phyloP scores from a whole-genome alignment of 2,888 invertebrate genomes.

The Cantharis rufa region DNA sequence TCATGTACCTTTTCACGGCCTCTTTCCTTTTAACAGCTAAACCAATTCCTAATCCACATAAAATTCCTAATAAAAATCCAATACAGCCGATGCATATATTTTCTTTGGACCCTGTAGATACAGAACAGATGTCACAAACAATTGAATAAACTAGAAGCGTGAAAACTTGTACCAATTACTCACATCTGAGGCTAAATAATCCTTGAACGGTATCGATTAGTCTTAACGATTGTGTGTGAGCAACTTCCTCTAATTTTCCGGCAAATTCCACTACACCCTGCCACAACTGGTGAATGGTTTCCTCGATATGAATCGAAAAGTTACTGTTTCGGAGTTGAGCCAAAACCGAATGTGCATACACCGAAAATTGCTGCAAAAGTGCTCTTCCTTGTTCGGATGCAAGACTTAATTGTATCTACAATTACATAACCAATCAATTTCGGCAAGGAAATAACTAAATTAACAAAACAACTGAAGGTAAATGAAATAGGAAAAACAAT shows the following conservation, averaged over 20 bases:
- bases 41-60: conserved; percentile 55
- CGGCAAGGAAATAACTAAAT: not conserved
- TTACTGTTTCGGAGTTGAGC: conserved; percentile 42
- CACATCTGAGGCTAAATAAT: not conserved
- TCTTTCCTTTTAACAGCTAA: conserved; percentile 46
- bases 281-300: conserved; percentile 38
- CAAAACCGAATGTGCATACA: conserved; percentile 39
- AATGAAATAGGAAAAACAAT: not conserved
- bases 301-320: conserved; percentile 38
- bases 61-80: conserved; percentile 55
- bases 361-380: conserved; percentile 40
- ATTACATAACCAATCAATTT: conserved; percentile 17
- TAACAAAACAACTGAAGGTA: not conserved
- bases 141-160: conserved; percentile 13
- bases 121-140: not conserved
- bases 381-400: conserved; percentile 46
- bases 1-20: conserved; percentile 54
- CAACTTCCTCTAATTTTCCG: conserved; percentile 36
- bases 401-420: conserved; percentile 47
- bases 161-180: not conserved
- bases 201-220: not conserved
- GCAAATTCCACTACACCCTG: conserved; percentile 26
- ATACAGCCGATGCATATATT: conserved; percentile 55
- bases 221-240: conserved; percentile 35
- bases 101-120: conserved; percentile 53